Percentiles rank a stretch among this genome's conserved stretches.
Conservation (phyloP, 2,888 invertebrate species). For the Agriopis leucophaearia region DNA sequence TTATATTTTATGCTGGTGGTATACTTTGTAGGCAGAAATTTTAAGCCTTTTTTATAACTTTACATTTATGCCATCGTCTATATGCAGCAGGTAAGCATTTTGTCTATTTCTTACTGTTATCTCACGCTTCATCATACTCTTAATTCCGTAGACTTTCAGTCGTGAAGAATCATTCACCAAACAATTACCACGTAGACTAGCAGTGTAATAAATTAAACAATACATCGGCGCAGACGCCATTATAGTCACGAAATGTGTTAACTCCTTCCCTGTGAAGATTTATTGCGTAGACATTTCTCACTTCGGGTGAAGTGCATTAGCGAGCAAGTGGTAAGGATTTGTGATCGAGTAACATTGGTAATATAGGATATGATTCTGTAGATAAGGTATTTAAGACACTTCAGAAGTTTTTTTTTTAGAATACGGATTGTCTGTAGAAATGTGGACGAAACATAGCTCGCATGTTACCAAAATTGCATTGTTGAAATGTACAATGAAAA, state of each 20-base stretch:
- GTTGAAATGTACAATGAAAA: neutral
- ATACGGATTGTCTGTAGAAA: neutral
- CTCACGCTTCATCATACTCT: conserved; percentile 22
- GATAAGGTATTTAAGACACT: neutral
- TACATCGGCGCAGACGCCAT: conserved; percentile 62
- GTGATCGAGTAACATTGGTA: conserved; percentile 19
- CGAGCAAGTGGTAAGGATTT: neutral
- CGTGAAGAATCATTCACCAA: conserved; percentile 56
- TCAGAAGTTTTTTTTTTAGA: neutral
- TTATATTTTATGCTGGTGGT: no score
- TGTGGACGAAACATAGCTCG: neutral
- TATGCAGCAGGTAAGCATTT: neutral
- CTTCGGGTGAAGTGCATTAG: conserved; percentile 22
- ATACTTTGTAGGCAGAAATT: no score
- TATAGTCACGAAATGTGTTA: conserved; percentile 77
- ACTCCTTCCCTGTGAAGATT: conserved; percentile 69
- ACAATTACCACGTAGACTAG: conserved; percentile 60
- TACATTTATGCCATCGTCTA: neutral
- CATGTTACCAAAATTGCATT: neutral
- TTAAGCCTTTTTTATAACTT: neutral
- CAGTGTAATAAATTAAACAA: conserved; percentile 67
- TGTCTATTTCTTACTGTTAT: conserved; percentile 20
- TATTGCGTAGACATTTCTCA: conserved; percentile 54
- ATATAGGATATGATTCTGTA: neutral
- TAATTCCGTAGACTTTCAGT: conserved; percentile 34